Evolutionary conservation across 2,113 vertebrate genomes (phyloP), one percentile per base, ranked within the genome.

Genomic region (Tricholaema leucomelas): DNA sequence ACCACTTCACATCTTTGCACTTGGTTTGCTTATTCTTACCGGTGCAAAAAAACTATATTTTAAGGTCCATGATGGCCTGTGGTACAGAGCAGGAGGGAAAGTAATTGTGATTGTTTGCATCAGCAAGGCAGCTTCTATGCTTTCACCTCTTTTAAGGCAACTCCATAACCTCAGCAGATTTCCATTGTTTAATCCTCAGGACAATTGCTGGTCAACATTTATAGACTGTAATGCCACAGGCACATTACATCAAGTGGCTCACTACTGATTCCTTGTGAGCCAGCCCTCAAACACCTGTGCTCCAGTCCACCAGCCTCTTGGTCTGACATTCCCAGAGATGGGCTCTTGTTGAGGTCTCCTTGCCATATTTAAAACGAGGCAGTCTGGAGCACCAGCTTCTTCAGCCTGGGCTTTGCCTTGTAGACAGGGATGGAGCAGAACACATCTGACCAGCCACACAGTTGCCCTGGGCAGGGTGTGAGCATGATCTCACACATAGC

Each of bases 11-110:
- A 16, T 66, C 60, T 72, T 93, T 59, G 38, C 48, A 85, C 12
- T 33, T 81, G 55, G 8, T 18, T 90, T 23, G 46, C 40, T 69
- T 56, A 44, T 50, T 76, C 33, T 58, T 87, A 38, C 35, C 2
- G 2, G 5, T 30, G 18, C 4, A 7, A 25, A 82, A 82, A 71
- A 81, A 40, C 46, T 59, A 30, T 28, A 55, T 19, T 76, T 42
- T 61, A 70, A 85, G 19, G 46, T 56, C 28, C 10, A 40, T 12
- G 14, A 44, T 55, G 15, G 4, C 11, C 18, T 3, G 2, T 2
- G 0, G 33, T 25, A 36, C 16, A 15, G 11, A 84, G 30, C 0
- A 0, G 35, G n/a, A 66, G 6, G 24, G 66, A 85, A 94, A 72
- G 13, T 3, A 72, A 74, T 19, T 66, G 31, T 83, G 44, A 72